These are phyloP conservation scores for Pomatorhinus ruficollis DNA, from an alignment of 2,113 vertebrate species.

Conservation along the genomic window DNA sequence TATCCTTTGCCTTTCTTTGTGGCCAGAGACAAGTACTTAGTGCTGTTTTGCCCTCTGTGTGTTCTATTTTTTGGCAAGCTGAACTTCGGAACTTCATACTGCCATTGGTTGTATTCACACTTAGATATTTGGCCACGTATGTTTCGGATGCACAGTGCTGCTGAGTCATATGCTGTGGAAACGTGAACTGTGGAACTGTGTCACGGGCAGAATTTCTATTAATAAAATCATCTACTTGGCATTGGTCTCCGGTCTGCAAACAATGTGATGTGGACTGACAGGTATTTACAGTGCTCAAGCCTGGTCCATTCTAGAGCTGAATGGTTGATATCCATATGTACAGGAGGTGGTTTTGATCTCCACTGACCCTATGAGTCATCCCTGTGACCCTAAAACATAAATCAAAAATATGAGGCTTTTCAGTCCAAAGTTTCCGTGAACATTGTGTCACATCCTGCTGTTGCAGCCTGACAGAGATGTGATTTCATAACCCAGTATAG, in stretches of 20 bases:
- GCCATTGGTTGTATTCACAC: background rate
- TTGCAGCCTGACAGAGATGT: background rate
- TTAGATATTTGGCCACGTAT: background rate
- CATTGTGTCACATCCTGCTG: background rate
- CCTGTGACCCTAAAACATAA: background rate
- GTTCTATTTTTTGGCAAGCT: background rate
- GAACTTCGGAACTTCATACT: background rate
- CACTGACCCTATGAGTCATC: background rate
- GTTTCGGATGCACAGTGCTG: background rate
- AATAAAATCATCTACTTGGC: background rate
- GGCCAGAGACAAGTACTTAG: background rate
- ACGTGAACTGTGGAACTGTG: background rate
- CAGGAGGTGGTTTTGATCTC: background rate
- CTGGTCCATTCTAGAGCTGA: background rate
- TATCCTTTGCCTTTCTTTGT: background rate
- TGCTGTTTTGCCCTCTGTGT: background rate
- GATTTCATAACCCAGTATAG: background rate
- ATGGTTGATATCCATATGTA: background rate
- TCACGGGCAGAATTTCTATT: background rate
- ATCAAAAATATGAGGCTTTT: background rate
- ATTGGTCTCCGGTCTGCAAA: background rate
- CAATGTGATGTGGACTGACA: background rate
- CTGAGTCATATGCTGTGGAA: background rate
- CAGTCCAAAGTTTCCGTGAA: accelerated
- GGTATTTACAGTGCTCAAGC: background rate